Evolutionary conservation across 2,888 invertebrate species (phyloP), one percentile per base, ranked within the genome.

Genomic region (Chromoteleia sp.): DNA sequence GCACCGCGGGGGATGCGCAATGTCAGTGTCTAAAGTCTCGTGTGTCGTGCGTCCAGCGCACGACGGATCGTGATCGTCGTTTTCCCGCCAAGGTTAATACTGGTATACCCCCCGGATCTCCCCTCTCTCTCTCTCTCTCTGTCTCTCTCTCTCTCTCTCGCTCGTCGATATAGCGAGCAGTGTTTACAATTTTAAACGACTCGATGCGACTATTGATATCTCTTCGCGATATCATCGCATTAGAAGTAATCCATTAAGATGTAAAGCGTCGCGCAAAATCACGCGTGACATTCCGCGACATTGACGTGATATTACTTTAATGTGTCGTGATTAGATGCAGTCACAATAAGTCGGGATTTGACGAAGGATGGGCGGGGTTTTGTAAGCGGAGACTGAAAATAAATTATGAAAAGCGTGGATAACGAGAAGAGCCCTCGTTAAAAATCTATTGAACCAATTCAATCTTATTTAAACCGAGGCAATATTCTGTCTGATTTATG

Each of bases 81-180:
- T 77, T 70, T 77, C 54, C 54, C 63, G 59, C 45, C 68, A 77
- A 77, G 77, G 77, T 77, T 77, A 76, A 68, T 76, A 45, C 15
- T 54, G 45, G 4, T 6, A 21, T 6, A 12, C 63, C 30, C 10
- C 30, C 50, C 10, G 6, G 7, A 0, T 10, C 17, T 30, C 33
- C 36, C 56, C 4, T 12, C 54, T 1, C 41, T 10, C 5, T 10
- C 39, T 14, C 15, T 14, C 30, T 3, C 19, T 76, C 68, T 76
- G 15, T 36, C 4, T 12, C 54, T 1, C 41, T 10, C 5, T 10
- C 39, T 14, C 15, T 14, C 30, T 3, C 19, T 76, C 68, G 68
- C 17, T 36, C n/a, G n/a, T n/a, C n/a, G n/a, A n/a, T n/a, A n/a
- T n/a, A n/a, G n/a, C n/a, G n/a, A 29, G 45, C 54, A 29, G 39